Base-by-base conservation (phyloP, 2,797 vertebrate genomes). In the Molothrus aeneus region DNA sequence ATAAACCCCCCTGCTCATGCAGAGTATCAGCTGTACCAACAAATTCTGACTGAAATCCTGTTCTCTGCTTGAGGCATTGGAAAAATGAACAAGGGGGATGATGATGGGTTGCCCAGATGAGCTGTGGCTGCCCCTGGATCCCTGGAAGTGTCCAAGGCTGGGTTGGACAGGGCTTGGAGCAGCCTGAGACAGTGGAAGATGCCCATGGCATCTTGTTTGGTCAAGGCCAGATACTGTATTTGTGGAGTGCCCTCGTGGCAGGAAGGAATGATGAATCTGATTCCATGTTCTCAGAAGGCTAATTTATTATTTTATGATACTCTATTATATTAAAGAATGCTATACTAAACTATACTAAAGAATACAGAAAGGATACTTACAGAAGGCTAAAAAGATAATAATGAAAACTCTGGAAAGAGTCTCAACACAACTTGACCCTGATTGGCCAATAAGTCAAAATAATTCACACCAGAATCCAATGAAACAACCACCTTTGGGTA, bases 91-190 rank as follows among this genome's bases (percentile, higher is more conserved):
- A 24, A 36, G 32, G 21, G 29, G 11, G 7, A 6, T 88, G 15
- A 13, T 43, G 47, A 17, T 0, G 5, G 65, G 43, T 0, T 51
- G 13, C 31, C 26, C 42, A 63, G 54, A 74, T 40, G 0, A 68
- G 22, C 32, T 43, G 32, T 29, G 64, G 56, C 43, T 89, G 51
- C 29, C 38, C 24, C 51, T 56, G 69, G 31, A 51, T 31, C 43
- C 50, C n/a, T 70, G 51, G n/a, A 0, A 26, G 25, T 40, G n/a
- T 3, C 13, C 72, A 9, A 31, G 57, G 65, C 65, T 25, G 31
- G 57, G 14, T 0, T 40, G 45, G 59, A 10, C 2, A 3, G 29
- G 51, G 20, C 8, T 64, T 24, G 29, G 51, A 82, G 43, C 43
- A 63, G 0, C 11, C 48, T 51, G 64, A 50, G 8, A 1, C 2